phyloP scores from a whole-genome alignment of 2,113 vertebrate genomes.

The Thinocorus orbignyianus region DNA sequence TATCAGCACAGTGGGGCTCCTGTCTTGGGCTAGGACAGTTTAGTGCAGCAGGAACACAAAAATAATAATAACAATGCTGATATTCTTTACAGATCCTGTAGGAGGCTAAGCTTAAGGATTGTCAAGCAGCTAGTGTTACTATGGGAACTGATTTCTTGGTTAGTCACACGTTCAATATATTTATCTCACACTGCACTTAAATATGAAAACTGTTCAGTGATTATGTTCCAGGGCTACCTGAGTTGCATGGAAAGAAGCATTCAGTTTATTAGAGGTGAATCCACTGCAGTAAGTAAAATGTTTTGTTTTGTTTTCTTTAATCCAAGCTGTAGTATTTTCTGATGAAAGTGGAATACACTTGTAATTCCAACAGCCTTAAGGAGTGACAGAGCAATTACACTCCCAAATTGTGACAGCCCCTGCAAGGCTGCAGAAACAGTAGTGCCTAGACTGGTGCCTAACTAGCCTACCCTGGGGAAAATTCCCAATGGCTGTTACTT shows the following conservation, averaged over 20 bases:
- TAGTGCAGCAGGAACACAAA: not conserved
- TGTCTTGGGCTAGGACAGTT: not conserved
- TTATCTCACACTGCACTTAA: not conserved
- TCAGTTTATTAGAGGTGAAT: not conserved
- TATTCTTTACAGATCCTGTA: not conserved
- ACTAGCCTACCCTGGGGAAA: not conserved
- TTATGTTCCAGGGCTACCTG: not conserved
- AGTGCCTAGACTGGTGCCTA: not conserved
- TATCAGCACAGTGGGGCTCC: not conserved
- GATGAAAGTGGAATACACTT: not conserved
- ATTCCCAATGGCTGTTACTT: not conserved
- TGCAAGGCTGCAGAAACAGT: not conserved
- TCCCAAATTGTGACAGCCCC: not conserved
- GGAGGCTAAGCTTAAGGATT: not conserved
- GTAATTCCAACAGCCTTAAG: not conserved
- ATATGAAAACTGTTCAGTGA: not conserved
- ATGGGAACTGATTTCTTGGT: not conserved
- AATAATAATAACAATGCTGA: not conserved
- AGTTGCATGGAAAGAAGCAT: not conserved
- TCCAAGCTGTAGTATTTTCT: not conserved
- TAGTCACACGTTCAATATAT: not conserved
- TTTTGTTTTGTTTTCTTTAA: not conserved
- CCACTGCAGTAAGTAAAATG: not conserved
- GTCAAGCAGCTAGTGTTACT: not conserved
- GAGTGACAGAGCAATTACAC: not conserved